These are phyloP conservation scores for Craterocephalus amniculus DNA, from an alignment of 2,797 vertebrate genomes.

Conservation along the genomic window DNA sequence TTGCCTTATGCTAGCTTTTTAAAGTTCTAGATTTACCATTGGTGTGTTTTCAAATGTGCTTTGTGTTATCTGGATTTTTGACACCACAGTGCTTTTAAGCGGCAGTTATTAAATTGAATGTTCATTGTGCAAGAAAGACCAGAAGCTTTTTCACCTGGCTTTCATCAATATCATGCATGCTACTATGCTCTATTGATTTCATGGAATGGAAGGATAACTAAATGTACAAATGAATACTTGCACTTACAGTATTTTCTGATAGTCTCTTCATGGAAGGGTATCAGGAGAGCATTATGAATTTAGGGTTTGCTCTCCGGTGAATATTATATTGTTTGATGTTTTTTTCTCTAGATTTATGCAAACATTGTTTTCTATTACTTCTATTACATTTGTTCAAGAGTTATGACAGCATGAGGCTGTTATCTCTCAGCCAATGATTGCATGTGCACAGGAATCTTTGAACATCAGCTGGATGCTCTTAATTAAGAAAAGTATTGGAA, in stretches of 20 bases:
- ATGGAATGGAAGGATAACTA: slow-evolving; percentile 1
- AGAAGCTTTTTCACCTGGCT: slow-evolving; percentile 5
- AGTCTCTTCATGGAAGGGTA: slow-evolving; percentile 2
- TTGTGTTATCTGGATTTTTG: slow-evolving; percentile 8
- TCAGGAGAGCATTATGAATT: neutral
- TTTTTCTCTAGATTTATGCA: slow-evolving; percentile 13
- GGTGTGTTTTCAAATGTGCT: neutral
- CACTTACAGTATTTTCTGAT: slow-evolving; percentile 3
- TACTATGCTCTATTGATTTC: slow-evolving; percentile 34
- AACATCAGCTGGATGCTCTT: slow-evolving; percentile 41
- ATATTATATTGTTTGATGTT: slow-evolving; percentile 33
- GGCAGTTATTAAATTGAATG: slow-evolving; percentile 27
- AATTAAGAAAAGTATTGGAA: slow-evolving; percentile 21
- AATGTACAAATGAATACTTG: slow-evolving; percentile 12
- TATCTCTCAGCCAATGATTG: slow-evolving; percentile 39
- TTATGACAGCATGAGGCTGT: slow-evolving; percentile 23
- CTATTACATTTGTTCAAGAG: slow-evolving; percentile 15
- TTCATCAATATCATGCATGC: slow-evolving; percentile 20
- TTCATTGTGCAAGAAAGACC: slow-evolving; percentile 12
- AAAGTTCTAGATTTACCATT: slow-evolving; percentile 7
- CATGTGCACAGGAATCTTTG: slow-evolving; percentile 36
- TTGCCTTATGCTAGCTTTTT: slow-evolving; percentile 19
- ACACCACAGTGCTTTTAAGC: slow-evolving; percentile 3
- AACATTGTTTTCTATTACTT: slow-evolving; percentile 26
- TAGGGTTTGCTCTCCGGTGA: slow-evolving; percentile 19